These are phyloP conservation scores for Charanyca ferruginea DNA, from an alignment of 2,888 invertebrate species.

Conservation along the genomic window DNA sequence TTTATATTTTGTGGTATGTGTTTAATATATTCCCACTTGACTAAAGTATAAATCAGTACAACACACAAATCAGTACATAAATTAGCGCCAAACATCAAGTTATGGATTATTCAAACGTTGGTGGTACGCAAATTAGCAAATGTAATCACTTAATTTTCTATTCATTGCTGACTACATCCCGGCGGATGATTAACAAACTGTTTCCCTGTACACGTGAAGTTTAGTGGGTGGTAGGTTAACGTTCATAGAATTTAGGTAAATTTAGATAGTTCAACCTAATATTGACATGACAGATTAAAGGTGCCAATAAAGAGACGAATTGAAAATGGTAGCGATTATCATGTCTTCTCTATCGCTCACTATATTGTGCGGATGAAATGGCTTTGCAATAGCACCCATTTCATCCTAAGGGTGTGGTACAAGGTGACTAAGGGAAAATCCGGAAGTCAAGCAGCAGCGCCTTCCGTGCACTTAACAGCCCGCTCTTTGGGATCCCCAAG, in stretches of 20 bases:
- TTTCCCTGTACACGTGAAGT: slow-evolving; percentile 26
- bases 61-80: slow-evolving; percentile 26
- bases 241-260: not conserved
- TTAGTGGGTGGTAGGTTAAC: not conserved
- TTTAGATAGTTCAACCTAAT: not conserved
- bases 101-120: slow-evolving; percentile 56
- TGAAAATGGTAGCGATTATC: no score
- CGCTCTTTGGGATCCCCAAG: no score
- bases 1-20: no score
- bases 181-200: slow-evolving; percentile 49
- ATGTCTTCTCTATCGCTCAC: no score
- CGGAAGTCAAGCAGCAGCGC: no score
- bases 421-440: no score
- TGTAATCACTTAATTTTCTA: slow-evolving; percentile 64
- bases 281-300: not conserved
- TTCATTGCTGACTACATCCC: slow-evolving; percentile 56
- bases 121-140: slow-evolving; percentile 53
- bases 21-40: not conserved
- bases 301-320: no score
- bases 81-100: slow-evolving; percentile 46
- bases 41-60: not conserved
- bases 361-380: no score
- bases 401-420: no score
- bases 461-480: no score
- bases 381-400: no score